phyloP scores from a whole-genome alignment of 2,888 invertebrate genomes.

The Aspidiotus rigidus region DNA sequence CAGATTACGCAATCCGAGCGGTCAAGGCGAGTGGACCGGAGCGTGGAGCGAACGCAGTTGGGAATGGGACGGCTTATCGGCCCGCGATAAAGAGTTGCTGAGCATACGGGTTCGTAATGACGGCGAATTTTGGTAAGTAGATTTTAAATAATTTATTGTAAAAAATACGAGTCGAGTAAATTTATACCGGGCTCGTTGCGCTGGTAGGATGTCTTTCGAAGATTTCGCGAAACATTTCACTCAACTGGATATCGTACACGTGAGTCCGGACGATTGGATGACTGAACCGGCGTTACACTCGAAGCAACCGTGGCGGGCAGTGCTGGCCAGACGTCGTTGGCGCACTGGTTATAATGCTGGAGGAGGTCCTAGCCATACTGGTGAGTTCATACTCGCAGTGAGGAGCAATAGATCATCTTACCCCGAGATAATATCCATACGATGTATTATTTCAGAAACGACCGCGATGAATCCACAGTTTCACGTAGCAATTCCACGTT shows the following conservation, averaged over 20 bases:
- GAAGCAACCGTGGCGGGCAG: conserved; percentile 61
- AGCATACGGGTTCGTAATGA: conserved; percentile 55
- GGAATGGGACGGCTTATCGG: conserved; percentile 59
- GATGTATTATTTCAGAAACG: conserved; percentile 47
- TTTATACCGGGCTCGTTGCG: not conserved
- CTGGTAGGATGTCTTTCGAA: conserved; percentile 58
- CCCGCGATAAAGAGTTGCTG: conserved; percentile 55
- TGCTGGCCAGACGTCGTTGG: conserved; percentile 59
- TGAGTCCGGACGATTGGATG: conserved; percentile 69
- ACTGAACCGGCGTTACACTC: conserved; percentile 57
- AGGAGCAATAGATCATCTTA: too few species aligned
- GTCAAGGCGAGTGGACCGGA: conserved; percentile 59
- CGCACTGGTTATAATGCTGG: conserved; percentile 61
- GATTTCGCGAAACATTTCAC: conserved; percentile 60
- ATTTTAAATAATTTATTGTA: not conserved
- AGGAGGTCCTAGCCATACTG: conserved; percentile 54
- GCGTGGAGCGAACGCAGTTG: conserved; percentile 60
- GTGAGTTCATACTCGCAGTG: conserved; percentile 41
- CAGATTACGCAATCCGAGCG: conserved; percentile 58
- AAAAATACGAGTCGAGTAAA: not conserved
- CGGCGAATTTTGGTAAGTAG: conserved; percentile 57
- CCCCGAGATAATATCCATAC: not conserved
- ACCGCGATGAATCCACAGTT: conserved; percentile 62
- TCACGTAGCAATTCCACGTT: conserved; percentile 57
- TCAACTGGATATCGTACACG: conserved; percentile 61